A percentile compares a stretch with the other conserved stretches of the same genome.
These are phyloP conservation scores for Tor tambroides DNA, from an alignment of 2,113 vertebrate genomes.

Conservation along the genomic window DNA sequence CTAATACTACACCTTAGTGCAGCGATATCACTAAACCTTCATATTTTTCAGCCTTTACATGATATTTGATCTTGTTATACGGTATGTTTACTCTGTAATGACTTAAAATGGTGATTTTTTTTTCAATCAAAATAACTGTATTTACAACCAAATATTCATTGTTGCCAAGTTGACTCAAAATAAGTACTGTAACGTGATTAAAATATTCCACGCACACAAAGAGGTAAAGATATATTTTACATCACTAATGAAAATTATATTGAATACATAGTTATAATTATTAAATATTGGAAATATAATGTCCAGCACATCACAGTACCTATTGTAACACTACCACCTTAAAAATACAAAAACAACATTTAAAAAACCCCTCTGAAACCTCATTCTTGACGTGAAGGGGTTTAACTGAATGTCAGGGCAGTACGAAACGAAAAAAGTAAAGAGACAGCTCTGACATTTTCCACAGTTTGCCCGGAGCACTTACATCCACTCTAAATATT, in stretches of 20 bases:
- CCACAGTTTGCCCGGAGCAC: conserved; percentile 35
- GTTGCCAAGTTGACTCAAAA: background rate
- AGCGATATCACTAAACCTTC: background rate
- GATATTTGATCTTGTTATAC: background rate
- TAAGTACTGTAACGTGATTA: background rate
- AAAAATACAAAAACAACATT: background rate
- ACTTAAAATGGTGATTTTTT: background rate
- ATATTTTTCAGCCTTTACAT: background rate
- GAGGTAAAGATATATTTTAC: background rate
- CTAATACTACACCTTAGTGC: background rate
- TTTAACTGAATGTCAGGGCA: conserved; percentile 20
- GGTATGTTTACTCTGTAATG: background rate
- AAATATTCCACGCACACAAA: background rate
- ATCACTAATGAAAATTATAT: background rate
- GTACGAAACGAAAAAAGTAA: background rate
- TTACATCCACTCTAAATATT: conserved; percentile 37
- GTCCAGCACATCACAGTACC: background rate
- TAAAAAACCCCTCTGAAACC: background rate
- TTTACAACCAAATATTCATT: background rate
- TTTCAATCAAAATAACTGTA: background rate
- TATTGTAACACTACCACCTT: background rate
- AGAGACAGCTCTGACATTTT: conserved; percentile 36
- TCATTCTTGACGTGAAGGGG: background rate
- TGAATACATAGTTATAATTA: background rate
- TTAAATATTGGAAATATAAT: background rate